A percentile compares a stretch with the other conserved stretches of the same genome.
phyloP scores from a whole-genome alignment of 1,140 invertebrate species.

The Oryctes rhinoceros region DNA sequence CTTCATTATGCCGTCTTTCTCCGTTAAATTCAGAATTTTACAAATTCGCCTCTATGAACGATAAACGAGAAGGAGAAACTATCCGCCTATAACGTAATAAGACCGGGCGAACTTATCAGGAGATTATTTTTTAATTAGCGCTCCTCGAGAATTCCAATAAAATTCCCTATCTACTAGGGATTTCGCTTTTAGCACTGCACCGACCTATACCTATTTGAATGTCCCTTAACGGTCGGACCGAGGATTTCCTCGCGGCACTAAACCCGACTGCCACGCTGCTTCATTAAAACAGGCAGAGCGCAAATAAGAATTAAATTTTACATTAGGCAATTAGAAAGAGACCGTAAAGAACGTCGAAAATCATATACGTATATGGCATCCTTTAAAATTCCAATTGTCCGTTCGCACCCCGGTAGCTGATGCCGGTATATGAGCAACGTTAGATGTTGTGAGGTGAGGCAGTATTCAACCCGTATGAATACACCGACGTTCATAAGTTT shows the following conservation, averaged over 20 bases:
- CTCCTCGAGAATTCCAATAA: constrained; percentile 2
- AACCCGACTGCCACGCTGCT: neutral
- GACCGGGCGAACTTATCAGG: neutral
- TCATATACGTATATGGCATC: constrained; percentile 30
- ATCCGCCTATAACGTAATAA: too few species aligned
- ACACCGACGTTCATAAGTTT: too few species aligned
- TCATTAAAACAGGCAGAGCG: constrained; percentile 18
- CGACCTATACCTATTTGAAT: constrained; percentile 14
- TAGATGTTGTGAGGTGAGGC: too few species aligned
- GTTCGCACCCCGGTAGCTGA: neutral
- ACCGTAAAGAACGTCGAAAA: constrained; percentile 34
- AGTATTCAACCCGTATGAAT: too few species aligned
- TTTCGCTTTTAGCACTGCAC: neutral
- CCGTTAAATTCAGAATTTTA: too few species aligned
- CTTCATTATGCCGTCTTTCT: too few species aligned
- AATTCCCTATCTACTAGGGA: constrained; percentile 18
- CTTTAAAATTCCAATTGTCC: constrained; percentile 36
- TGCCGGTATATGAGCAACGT: too few species aligned
- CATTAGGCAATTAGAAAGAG: constrained; percentile 36
- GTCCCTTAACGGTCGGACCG: constrained; percentile 29
- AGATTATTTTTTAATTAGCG: constrained; percentile 35
- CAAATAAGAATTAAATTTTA: constrained; percentile 37
- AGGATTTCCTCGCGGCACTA: constrained; percentile 20
- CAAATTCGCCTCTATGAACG: too few species aligned
- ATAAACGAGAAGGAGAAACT: too few species aligned